Conservation (phyloP, 2,113 vertebrate species). For the Psammodynastes pulverulentus region DNA sequence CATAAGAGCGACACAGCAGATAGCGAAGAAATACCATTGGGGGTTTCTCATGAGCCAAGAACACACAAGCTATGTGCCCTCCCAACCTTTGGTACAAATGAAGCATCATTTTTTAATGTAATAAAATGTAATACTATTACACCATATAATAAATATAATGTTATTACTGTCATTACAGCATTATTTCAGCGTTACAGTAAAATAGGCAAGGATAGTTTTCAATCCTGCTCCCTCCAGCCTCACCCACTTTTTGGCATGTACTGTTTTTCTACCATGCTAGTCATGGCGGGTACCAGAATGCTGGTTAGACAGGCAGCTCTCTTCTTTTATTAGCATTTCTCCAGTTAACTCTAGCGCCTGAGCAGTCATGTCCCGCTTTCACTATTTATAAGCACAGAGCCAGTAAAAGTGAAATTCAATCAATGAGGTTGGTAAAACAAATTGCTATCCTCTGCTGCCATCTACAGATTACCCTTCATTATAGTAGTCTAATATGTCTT, state of each 20-base stretch:
- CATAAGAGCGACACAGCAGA: not conserved
- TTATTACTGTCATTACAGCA: not conserved
- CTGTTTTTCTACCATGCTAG: not conserved
- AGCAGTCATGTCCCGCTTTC: not conserved
- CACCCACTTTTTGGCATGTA: not conserved
- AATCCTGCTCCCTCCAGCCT: not conserved
- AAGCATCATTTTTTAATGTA: not conserved
- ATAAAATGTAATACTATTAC: not conserved
- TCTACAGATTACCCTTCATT: slow-evolving; percentile 26
- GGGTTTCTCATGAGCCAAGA: not conserved
- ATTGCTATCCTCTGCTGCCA: slow-evolving; percentile 48
- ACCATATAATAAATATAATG: not conserved
- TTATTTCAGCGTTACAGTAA: not conserved
- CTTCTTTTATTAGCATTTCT: not conserved
- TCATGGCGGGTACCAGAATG: not conserved
- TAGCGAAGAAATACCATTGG: not conserved
- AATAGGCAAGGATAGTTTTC: not conserved
- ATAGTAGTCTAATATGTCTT: slow-evolving; percentile 12
- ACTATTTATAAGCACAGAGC: not conserved
- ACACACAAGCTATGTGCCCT: not conserved
- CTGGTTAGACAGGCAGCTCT: not conserved
- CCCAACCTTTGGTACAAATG: not conserved
- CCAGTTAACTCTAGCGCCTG: not conserved
- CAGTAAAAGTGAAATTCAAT: not conserved
- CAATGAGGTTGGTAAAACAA: not conserved